Base-by-base conservation (phyloP, 2,888 invertebrate species). In the Drosophila antonietae region DNA sequence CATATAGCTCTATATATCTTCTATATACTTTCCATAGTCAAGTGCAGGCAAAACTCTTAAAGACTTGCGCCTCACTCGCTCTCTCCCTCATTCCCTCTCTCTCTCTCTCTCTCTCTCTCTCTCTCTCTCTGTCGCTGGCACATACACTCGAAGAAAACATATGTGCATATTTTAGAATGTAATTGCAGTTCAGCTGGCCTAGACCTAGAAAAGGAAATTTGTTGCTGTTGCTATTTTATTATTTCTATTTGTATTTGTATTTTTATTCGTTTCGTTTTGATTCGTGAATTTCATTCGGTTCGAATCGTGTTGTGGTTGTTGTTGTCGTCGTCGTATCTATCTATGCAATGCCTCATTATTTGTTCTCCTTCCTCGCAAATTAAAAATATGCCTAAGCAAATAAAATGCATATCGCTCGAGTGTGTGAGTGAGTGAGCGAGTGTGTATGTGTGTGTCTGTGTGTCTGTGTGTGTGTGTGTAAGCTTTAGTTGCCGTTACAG, bases 121-220 rank as follows among this genome's bases (percentile, higher is more conserved):
- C 3, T 35, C 20, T 46, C 12, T 3, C 8, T 51, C 7, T 51
- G 2, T 35, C n/a, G 43, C 12, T 49, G 37, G 55, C 20, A 57
- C 37, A 55, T 15, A 52, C 47, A 62, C n/a, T 57, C 51, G 39
- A 15, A 59, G 49, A 59, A 51, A 59, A 57, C 18, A 68, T 46
- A 62, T 81, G 85, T 89, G 86, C 86, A 89, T 89, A 87, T 87
- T 87, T 90, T 91, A 90, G 90, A 90, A 90, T 90, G 90, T 91
- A 91, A 91, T 91, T 91, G 91, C 51, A 51, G 51, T 90, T 89
- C 82, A 89, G 88, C 86, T 92, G 92, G 92, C 92, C 92, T 92
- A 92, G 92, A 92, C 92, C 92, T 92, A 92, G 92, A 92, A 92
- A 92, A 91, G 91, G 91, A 92, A 91, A 92, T 90, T 91, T 35